Conservation (phyloP, 2,797 vertebrate species). For the Etheostoma nigrum region DNA sequence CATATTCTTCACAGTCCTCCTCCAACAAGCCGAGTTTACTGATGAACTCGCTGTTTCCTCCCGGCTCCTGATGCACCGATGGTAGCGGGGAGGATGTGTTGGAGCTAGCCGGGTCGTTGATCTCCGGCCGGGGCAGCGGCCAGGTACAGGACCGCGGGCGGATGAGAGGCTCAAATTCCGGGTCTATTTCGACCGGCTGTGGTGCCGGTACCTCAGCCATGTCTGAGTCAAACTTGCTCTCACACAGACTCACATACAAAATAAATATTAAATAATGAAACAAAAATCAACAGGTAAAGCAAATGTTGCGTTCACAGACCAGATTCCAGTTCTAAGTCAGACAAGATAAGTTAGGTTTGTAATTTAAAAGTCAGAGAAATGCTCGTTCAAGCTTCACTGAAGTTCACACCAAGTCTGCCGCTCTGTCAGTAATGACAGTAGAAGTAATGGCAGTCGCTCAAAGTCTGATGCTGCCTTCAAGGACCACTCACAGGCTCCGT, state of each 20-base stretch:
- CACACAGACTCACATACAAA: conserved; percentile 39
- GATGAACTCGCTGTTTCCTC: conserved; percentile 87
- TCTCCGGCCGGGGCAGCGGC: conserved; percentile 94
- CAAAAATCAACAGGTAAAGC: background rate
- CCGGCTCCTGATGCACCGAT: conserved; percentile 85
- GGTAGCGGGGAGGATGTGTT: conserved; percentile 91
- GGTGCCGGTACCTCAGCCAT: conserved; percentile 88
- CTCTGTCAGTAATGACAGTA: conserved; percentile 65
- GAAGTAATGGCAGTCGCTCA: conserved; percentile 33
- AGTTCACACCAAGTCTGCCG: conserved; percentile 67
- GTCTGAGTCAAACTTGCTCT: conserved; percentile 36
- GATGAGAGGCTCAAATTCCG: conserved; percentile 95
- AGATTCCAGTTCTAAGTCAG: background rate
- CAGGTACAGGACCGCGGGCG: conserved; percentile 97
- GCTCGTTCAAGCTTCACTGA: conserved; percentile 17
- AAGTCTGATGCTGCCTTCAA: conserved; percentile 67
- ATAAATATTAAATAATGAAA: background rate
- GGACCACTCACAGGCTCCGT: conserved; percentile 43
- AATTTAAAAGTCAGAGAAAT: conserved; percentile 1
- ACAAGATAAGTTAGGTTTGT: background rate
- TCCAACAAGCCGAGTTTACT: conserved; percentile 90
- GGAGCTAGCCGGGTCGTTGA: conserved; percentile 86
- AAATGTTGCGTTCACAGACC: background rate
- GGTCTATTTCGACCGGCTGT: conserved; percentile 91
- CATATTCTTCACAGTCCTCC: conserved; percentile 88